Evolutionary conservation across 1,140 invertebrate species (phyloP), one percentile per base, ranked within the genome.

Genomic region (Drosophila kohkoa): DNA sequence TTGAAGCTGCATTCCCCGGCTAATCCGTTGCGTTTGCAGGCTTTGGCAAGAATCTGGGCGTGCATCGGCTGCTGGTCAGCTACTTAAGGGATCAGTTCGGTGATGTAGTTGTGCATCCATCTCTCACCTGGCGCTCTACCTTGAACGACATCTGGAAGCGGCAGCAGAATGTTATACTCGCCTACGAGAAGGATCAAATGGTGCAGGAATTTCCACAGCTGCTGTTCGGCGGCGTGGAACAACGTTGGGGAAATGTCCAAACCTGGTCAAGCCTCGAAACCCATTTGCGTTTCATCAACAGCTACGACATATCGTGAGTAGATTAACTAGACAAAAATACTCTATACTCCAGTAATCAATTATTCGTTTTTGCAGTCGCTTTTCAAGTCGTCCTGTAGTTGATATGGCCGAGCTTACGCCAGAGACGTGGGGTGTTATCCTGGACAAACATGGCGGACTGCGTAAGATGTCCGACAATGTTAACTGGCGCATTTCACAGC

Each of bases 371-470:
- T 5, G 41, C 32, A 92, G 89, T 3, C 82, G 91, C 5, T 87
- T 92, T 11, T 90, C 82, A n/a, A 91, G 85, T 32, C 92, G 90
- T 25, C 93, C 93, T 3, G 93, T 95, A 81, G 93, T 95, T 7
- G 94, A 95, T 30, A 95, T 95, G 95, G 95, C 95, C 0, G 94
- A 96, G 85, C 77, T 96, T 4, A 96, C 95, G 1, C 94, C 95
- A 1, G 93, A 92, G 25, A 81, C 93, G 0, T 87, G 92, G 67
- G 94, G 94, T 59, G 93, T 95, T 1, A 91, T 95, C 4, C 79
- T 93, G 4, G 93, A 95, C 70, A 83, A 93, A 35, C 86, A 94
- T 6, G 94, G 93, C 10, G 93, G 94, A 5, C 87, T 95, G 5
- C 88, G 94, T 7, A 91, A 93, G 78, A 94, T 95, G 93, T 95